Base-by-base conservation (phyloP, 1,140 invertebrate species). In the Drosophila bocqueti region DNA sequence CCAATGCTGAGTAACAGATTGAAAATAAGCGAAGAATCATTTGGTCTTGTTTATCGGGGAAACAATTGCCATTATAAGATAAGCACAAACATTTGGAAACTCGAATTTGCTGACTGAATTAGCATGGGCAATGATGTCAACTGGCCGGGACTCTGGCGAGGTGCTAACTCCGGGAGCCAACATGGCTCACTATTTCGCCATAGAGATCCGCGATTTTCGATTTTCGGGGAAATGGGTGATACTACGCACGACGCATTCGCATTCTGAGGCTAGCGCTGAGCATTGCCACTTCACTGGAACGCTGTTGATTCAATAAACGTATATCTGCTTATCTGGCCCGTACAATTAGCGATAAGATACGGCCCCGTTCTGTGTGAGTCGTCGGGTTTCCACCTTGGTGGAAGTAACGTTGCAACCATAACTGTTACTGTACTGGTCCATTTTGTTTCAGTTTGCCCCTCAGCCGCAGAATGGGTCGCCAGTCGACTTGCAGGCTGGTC, bases 401-500 rank as follows among this genome's bases (percentile, higher is more conserved):
- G 13, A 58, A 59, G 62, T 42, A 57, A n/a, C 54, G 54, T 57
- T 7, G 36, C 54, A 24, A 24, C 54, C 16, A 24, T 57, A 16
- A 26, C 34, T 43, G 38, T 15, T 42, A 64, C 60, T 65, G 42
- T 76, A 66, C 54, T 40, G 34, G 34, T 55, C 36, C 54, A 54
- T 31, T 36, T 38, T 9, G 10, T 72, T 49, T 43, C 71, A 89
- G 85, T 67, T 82, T 71, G 65, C 65, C 60, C 79, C 52, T 55
- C 54, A 49, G 9, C 65, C 24, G 55, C 6, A 73, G 47, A 55
- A 92, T 92, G 91, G 72, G 91, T 87, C 83, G 89, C 89, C 91
- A 92, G 85, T 76, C 74, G 66, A 84, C 67, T 68, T 71, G 67
- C 67, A 71, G 85, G 83, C 91, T 92, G 85, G 91, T 91, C 73